These are phyloP conservation scores for Andrena hattorfiana DNA, from an alignment of 2,888 invertebrate species.

Conservation along the genomic window DNA sequence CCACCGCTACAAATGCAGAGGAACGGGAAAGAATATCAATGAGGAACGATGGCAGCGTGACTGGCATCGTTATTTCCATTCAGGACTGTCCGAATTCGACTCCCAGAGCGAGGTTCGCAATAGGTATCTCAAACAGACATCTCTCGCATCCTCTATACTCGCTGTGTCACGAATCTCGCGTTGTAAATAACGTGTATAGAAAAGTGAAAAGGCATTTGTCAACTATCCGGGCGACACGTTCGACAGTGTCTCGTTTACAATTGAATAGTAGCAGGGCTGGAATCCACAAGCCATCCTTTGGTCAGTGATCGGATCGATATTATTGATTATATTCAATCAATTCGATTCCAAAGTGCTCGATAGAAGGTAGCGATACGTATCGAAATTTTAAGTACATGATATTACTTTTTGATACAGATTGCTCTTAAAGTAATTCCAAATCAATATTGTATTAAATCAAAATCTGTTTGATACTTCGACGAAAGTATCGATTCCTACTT, in stretches of 20 bases:
- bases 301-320: too few relatives aligned
- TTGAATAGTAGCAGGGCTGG: too few relatives aligned
- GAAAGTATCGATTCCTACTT: too few relatives aligned
- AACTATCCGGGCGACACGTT: neutral
- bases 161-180: neutral
- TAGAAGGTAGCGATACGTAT: too few relatives aligned
- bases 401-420: too few relatives aligned
- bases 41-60: neutral
- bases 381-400: too few relatives aligned
- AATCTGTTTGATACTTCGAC: too few relatives aligned
- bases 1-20: neutral
- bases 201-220: constrained; percentile 2
- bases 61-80: neutral
- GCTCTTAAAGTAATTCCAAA: too few relatives aligned
- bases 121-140: neutral
- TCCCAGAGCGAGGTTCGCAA: neutral
- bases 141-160: neutral
- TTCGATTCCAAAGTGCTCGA: too few relatives aligned
- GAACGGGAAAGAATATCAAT: neutral
- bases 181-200: neutral
- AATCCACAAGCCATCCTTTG: neutral
- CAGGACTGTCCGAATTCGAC: neutral
- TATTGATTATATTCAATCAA: too few relatives aligned
- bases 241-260: neutral
- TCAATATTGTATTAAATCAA: too few relatives aligned